These are phyloP conservation scores for Drosophila quinaria DNA, from an alignment of 2,888 invertebrate genomes.

Conservation along the genomic window DNA sequence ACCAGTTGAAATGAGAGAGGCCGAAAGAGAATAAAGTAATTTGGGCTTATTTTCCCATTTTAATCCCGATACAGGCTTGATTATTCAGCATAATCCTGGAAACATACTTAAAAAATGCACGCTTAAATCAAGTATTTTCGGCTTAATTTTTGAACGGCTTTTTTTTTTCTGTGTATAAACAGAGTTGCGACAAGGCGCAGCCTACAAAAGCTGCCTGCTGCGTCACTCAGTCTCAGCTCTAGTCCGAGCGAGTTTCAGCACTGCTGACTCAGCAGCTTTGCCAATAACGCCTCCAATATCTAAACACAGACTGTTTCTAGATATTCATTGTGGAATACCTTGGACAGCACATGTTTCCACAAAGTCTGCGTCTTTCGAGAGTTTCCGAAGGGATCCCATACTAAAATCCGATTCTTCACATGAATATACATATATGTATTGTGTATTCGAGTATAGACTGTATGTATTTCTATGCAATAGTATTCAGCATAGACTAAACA, in stretches of 20 bases:
- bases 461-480: conserved; percentile 3
- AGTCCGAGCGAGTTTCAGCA: background rate
- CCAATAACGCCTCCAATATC: conserved; percentile 8
- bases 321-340: conserved; percentile 7
- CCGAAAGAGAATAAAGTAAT: too few species aligned
- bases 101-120: too few species aligned
- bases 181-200: background rate
- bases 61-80: too few species aligned
- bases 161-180: too few species aligned
- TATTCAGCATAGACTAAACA: conserved; percentile 50
- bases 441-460: background rate
- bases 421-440: background rate
- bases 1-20: too few species aligned
- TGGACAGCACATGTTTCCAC: conserved; percentile 6
- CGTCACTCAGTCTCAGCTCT: conserved; percentile 14
- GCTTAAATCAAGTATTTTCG: too few species aligned
- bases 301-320: conserved; percentile 35
- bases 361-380: conserved; percentile 9
- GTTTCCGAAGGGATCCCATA: conserved; percentile 20
- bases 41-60: too few species aligned
- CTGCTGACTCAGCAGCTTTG: too few species aligned
- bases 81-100: too few species aligned
- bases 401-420: conserved; percentile 20
- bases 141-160: too few species aligned
- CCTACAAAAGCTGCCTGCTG: conserved; percentile 7